Evolutionary conservation across 2,888 invertebrate genomes (phyloP).

Genomic region (Iselma pallidipennis): DNA sequence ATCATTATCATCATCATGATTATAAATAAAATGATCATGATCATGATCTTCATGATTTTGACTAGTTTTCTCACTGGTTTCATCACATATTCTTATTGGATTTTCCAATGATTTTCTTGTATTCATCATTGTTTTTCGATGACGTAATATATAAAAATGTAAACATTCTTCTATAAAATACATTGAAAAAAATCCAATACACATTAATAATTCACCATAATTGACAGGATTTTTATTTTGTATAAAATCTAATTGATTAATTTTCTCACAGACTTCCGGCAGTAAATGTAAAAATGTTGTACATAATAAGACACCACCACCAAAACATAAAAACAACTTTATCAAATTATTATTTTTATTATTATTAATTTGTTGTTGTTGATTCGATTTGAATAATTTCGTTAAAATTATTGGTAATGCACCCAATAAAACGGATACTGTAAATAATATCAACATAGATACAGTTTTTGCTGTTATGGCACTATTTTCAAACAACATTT

Average conservation of each 20-base stretch:
- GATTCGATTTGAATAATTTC: conserved; percentile 63
- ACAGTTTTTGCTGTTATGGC: conserved; percentile 67
- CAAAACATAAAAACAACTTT: conserved; percentile 71
- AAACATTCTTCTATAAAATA: conserved; percentile 80
- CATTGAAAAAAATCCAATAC: conserved; percentile 76
- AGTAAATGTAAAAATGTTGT: conserved; percentile 82
- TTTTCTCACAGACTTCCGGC: conserved; percentile 75
- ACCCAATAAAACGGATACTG: conserved; percentile 76
- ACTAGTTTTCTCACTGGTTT: conserved; percentile 23
- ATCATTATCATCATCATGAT: conserved; percentile 43
- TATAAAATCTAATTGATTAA: conserved; percentile 62
- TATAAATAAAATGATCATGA: conserved; percentile 32
- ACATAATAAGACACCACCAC: conserved; percentile 81
- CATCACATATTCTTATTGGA: conserved; percentile 47
- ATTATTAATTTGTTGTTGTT: conserved; percentile 58
- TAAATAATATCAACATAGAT: conserved; percentile 77
- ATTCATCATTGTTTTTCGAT: conserved; percentile 57
- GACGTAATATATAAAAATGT: conserved; percentile 71
- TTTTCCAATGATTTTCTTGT: conserved; percentile 29
- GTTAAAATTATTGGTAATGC: conserved; percentile 60
- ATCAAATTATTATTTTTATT: conserved; percentile 60
- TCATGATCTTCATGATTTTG: conserved; percentile 23
- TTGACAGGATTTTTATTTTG: conserved; percentile 50
- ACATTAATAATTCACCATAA: conserved; percentile 70
- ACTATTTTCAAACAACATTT: neutral